Evolutionary conservation across 2,113 vertebrate genomes (phyloP), one percentile per base, ranked within the genome.

Genomic region (Vulpes ferrilata): DNA sequence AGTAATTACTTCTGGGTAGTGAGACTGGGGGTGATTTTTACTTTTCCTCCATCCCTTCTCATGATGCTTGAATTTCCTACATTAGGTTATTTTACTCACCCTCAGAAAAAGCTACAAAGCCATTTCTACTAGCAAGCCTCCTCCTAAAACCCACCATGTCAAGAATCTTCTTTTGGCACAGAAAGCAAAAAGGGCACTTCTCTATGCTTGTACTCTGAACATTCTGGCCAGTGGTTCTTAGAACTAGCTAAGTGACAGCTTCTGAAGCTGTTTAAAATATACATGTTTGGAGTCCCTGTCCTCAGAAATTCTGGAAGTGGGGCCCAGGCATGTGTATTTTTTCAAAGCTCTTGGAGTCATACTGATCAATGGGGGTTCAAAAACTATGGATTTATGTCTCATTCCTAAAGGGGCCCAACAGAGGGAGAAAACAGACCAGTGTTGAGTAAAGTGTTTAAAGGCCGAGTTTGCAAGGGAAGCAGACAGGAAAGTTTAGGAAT

Each of bases 91-190:
- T 95, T 91, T 86, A 93, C 19, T 90, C 30, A 71, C 11, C 92
- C 35, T 94, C 38, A 83, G 57, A 92, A 93, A 98, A 59, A 81
- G 65, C 67, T 88, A 90, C 19, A 86, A 59, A 48, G 15, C 30
- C 65, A 27, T 79, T 82, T 90, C 78, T 65, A 78, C 43, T 43
- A 43, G 76, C 13, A 95, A 86, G 43, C 3, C 17, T 96, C 23
- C 60, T 13, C 19, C 17, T 23, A 88, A 91, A 43, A 85, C 3
- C n/a, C 27, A 83, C 35, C 48, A 67, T 9, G n/a, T 74, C 51
- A 88, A 82, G 55, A 62, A 59, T 48, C 65, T 79, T 96, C 64
- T 83, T 78, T 85, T 73, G 65, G 86, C 53, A 95, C 35, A 90
- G 35, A 88, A 90, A 90, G 32, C 80, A n/a, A 76, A 57, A 82